A percentile compares a stretch with the other conserved stretches of the same genome.
phyloP scores from a whole-genome alignment of 2,797 vertebrate genomes.

The Dipus sagitta region DNA sequence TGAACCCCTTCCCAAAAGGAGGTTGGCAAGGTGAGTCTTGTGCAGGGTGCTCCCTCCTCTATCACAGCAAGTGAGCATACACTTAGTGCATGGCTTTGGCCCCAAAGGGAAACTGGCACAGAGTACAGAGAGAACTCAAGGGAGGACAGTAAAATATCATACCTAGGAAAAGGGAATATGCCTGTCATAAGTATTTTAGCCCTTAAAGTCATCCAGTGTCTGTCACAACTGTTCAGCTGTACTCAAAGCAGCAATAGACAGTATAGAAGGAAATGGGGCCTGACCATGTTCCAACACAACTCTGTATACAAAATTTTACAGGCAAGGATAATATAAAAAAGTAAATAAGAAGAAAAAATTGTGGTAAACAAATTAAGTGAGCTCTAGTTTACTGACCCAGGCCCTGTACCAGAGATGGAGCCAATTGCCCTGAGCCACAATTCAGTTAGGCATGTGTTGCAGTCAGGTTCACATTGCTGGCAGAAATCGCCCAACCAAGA shows the following conservation, averaged over 20 bases:
- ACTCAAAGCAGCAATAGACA: background rate
- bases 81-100: background rate
- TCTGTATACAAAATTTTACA: conserved; percentile 39
- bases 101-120: background rate
- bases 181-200: background rate
- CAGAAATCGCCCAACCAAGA: too few relatives aligned
- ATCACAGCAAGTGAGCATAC: background rate
- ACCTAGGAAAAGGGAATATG: background rate
- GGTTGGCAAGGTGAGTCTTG: background rate
- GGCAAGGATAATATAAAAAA: conserved; percentile 15
- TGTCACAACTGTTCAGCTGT: background rate
- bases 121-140: background rate
- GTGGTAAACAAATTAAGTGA: background rate
- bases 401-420: background rate
- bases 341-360: background rate
- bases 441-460: background rate
- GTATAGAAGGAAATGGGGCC: background rate
- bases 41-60: too few relatives aligned
- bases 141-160: background rate
- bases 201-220: background rate
- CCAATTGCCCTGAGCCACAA: background rate
- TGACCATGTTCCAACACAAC: background rate
- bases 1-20: background rate
- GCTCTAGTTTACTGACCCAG: background rate
- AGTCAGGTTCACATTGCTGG: too few relatives aligned